A percentile compares a stretch with the other conserved stretches of the same genome.
Evolutionary conservation across 1,140 invertebrate species (phyloP).

Genomic region (Rhopalosiphum padi): DNA sequence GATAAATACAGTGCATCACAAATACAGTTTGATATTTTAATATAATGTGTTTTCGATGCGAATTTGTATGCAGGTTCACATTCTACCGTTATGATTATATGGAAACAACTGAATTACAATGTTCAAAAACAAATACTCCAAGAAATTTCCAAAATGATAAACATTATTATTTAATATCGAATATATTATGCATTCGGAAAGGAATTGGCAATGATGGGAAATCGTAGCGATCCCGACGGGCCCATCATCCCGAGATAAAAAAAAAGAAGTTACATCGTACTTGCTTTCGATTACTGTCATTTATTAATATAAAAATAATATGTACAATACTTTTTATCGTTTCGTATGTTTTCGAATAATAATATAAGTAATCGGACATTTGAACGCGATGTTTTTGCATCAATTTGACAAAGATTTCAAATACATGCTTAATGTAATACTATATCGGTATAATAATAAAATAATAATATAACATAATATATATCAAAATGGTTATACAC

Average conservation of each 20-base stretch:
- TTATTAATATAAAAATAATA: background rate
- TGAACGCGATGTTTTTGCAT: background rate
- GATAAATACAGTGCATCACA: background rate
- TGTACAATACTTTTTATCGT: background rate
- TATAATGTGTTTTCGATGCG: background rate
- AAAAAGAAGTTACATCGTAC: background rate
- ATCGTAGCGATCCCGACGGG: background rate
- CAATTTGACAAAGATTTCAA: background rate
- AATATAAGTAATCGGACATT: background rate
- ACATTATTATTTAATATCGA: background rate
- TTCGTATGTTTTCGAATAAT: background rate
- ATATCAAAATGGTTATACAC: background rate
- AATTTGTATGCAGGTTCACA: constrained; percentile 1
- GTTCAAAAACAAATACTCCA: background rate
- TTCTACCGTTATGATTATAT: background rate
- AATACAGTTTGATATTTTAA: background rate
- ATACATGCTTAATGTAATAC: background rate
- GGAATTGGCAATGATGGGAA: background rate
- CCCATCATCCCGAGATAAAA: background rate
- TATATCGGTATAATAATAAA: background rate
- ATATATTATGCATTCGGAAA: background rate
- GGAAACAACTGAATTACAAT: background rate
- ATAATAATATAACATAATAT: background rate
- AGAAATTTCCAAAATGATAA: background rate
- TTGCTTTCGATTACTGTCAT: background rate